Evolutionary conservation across 2,797 vertebrate genomes (phyloP).

Genomic region (Poeciliopsis turneri): DNA sequence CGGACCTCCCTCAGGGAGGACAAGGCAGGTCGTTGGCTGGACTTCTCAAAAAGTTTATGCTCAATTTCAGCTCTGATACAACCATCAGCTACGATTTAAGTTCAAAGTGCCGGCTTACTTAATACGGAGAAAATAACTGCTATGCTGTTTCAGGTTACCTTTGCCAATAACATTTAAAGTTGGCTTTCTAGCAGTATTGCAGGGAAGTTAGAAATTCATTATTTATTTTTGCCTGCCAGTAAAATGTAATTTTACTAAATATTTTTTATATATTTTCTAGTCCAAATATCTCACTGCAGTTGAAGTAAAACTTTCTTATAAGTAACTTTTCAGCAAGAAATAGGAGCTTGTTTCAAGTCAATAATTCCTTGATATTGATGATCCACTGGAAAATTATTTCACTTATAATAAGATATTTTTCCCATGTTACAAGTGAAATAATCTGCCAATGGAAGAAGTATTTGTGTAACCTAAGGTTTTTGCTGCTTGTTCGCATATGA

Average conservation of each 20-base stretch:
- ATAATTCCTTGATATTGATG: too few relatives aligned
- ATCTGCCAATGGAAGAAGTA: too few relatives aligned
- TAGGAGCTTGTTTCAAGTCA: too few relatives aligned
- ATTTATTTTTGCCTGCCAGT: background rate
- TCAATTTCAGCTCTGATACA: slow-evolving; percentile 17
- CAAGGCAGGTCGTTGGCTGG: slow-evolving; percentile 23
- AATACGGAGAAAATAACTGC: background rate
- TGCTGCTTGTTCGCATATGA: too few relatives aligned
- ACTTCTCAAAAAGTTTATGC: slow-evolving; percentile 34
- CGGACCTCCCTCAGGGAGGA: slow-evolving; percentile 26
- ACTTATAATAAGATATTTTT: too few relatives aligned
- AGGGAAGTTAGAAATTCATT: background rate
- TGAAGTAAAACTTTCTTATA: too few relatives aligned
- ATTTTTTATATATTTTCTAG: too few relatives aligned
- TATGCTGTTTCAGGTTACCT: background rate
- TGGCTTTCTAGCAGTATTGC: background rate
- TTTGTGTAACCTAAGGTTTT: too few relatives aligned
- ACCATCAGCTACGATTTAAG: slow-evolving; percentile 5
- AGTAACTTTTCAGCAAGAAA: too few relatives aligned
- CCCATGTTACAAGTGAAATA: too few relatives aligned
- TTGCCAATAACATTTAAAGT: background rate
- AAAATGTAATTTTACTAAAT: background rate
- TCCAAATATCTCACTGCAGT: too few relatives aligned
- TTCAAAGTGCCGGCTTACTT: background rate
- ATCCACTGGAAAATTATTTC: too few relatives aligned